phyloP scores from a whole-genome alignment of 2,797 vertebrate genomes.

The Tangara arthus region DNA sequence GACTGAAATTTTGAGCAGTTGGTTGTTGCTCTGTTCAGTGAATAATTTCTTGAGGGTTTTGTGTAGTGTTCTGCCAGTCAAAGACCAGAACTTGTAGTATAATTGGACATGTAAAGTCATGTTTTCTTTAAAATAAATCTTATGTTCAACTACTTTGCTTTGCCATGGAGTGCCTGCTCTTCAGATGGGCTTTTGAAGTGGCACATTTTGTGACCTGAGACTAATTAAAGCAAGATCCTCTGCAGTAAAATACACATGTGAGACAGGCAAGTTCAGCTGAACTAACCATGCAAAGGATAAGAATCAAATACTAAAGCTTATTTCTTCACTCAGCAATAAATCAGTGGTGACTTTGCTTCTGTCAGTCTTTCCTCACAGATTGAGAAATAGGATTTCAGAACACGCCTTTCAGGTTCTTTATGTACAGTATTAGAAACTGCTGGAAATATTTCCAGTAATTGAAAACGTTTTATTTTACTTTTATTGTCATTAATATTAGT shows the following conservation, averaged over 20 bases:
- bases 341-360: not conserved
- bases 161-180: not conserved
- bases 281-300: not conserved
- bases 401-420: not conserved
- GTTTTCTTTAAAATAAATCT: not conserved
- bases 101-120: not conserved
- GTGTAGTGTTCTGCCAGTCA: fast-evolving
- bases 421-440: not conserved
- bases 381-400: not conserved
- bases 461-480: not conserved
- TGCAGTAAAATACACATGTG: not conserved
- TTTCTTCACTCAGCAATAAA: not conserved
- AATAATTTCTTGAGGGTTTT: not conserved
- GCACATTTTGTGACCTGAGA: not conserved
- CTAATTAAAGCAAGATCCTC: not conserved
- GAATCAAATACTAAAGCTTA: not conserved
- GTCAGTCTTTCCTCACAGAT: not conserved
- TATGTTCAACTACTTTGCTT: not conserved
- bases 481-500: not conserved
- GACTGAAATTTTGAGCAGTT: not conserved
- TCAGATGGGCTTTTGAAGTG: not conserved
- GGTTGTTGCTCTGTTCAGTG: not conserved
- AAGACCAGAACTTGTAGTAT: not conserved
- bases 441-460: not conserved
- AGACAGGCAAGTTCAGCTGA: not conserved